Percentiles rank a stretch among this genome's conserved stretches.
phyloP scores from a whole-genome alignment of 2,797 vertebrate genomes.

The Peromyscus attwateri region DNA sequence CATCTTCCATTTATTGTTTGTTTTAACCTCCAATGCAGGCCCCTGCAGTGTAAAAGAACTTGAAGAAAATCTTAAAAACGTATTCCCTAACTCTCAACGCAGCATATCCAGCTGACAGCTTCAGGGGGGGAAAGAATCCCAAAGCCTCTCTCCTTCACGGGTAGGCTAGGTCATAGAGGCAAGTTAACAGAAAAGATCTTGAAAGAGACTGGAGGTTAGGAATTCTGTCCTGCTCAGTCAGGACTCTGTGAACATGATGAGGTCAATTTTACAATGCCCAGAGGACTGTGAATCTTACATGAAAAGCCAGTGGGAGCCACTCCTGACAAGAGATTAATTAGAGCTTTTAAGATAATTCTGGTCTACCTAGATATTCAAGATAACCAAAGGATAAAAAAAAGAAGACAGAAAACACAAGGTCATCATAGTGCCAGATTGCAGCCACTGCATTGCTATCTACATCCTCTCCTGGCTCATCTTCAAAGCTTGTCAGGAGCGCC shows the following conservation, averaged over 20 bases:
- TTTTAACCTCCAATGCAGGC: not conserved
- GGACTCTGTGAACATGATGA: not conserved
- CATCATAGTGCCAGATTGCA: not conserved
- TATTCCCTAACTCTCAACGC: not conserved
- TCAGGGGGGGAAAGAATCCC: not conserved
- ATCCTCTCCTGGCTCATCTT: not conserved
- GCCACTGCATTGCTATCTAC: not conserved
- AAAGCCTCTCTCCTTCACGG: not conserved
- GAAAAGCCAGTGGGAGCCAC: not conserved
- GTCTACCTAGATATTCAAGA: constrained; percentile 9
- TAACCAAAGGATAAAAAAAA: not conserved
- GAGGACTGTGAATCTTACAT: not conserved
- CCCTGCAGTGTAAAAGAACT: not conserved
- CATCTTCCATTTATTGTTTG: not conserved
- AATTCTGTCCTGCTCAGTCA: not conserved
- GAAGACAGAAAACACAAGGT: not conserved
- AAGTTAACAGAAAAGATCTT: constrained; percentile 27
- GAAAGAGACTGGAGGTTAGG: not conserved
- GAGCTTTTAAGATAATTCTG: not conserved
- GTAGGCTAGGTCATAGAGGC: not conserved
- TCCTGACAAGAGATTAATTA: not conserved
- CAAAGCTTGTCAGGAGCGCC: not conserved
- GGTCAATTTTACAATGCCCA: not conserved
- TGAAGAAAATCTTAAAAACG: not conserved
- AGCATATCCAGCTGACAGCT: not conserved